phyloP scores from a whole-genome alignment of 2,113 vertebrate species.

The Scytalopus superciliaris region DNA sequence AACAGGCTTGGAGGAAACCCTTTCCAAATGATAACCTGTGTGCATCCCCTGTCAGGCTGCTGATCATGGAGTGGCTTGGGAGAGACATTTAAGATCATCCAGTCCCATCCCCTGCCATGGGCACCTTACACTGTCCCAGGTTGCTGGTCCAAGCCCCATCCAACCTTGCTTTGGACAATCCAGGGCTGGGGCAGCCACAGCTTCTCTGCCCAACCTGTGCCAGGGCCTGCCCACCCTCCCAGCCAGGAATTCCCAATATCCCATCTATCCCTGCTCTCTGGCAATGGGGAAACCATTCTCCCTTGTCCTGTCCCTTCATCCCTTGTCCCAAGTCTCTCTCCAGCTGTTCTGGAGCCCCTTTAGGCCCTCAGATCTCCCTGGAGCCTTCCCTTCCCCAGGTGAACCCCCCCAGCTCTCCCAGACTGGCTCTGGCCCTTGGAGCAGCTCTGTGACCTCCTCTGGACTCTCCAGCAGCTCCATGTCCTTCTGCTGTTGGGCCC shows the following conservation, averaged over 20 bases:
- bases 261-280: accelerated
- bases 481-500: not conserved
- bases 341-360: not conserved
- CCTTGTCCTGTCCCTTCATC: not conserved
- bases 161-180: not conserved
- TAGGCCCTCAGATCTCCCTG: too few relatives aligned
- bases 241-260: not conserved
- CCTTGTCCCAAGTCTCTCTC: not conserved
- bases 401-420: not conserved
- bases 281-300: not conserved
- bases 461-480: not conserved
- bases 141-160: too few relatives aligned
- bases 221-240: not conserved
- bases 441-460: not conserved
- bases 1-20: not conserved
- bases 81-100: not conserved
- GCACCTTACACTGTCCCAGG: not conserved
- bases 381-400: not conserved
- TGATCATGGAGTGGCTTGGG: not conserved
- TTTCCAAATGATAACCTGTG: not conserved
- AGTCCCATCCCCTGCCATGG: not conserved
- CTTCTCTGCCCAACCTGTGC: not conserved
- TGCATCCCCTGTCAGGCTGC: not conserved
- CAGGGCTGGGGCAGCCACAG: not conserved
- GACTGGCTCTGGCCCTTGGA: not conserved